Evolutionary conservation across 2,113 vertebrate species (phyloP).

Genomic region (Potamarius usumacintae): DNA sequence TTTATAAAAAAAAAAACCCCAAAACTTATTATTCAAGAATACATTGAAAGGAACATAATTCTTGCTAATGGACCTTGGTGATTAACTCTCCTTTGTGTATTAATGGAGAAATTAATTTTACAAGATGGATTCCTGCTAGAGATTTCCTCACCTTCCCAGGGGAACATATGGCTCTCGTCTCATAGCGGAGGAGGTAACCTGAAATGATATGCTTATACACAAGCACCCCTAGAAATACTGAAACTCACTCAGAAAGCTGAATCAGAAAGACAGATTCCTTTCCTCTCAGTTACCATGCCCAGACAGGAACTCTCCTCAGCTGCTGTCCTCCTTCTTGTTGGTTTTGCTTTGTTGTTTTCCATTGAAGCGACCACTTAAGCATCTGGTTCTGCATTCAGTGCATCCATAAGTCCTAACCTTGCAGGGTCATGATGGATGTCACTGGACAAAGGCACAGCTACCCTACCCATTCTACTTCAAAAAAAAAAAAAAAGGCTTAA

Average conservation of each 20-base stretch:
- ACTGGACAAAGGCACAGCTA: slow-evolving; percentile 55
- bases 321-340: slow-evolving; percentile 34
- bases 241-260: background rate
- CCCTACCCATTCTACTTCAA: slow-evolving; percentile 65
- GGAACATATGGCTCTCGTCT: background rate
- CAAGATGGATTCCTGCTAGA: slow-evolving; percentile 11
- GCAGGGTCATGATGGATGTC: slow-evolving; percentile 34
- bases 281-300: slow-evolving; percentile 7
- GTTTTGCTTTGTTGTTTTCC: slow-evolving; percentile 58
- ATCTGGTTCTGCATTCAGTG: slow-evolving; percentile 73
- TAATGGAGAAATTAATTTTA: background rate
- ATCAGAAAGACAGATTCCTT: background rate
- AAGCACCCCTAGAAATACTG: background rate
- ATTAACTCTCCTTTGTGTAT: slow-evolving; percentile 18
- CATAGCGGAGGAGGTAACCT: background rate
- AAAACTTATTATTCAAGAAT: background rate
- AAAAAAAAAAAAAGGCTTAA: slow-evolving; percentile 62
- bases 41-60: background rate
- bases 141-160: background rate
- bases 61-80: background rate
- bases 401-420: slow-evolving; percentile 50
- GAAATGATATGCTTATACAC: background rate
- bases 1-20: background rate
- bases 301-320: slow-evolving; percentile 42
- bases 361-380: slow-evolving; percentile 64